Evolutionary conservation across 2,888 invertebrate species (phyloP).

Genomic region (Dorcus hopei): DNA sequence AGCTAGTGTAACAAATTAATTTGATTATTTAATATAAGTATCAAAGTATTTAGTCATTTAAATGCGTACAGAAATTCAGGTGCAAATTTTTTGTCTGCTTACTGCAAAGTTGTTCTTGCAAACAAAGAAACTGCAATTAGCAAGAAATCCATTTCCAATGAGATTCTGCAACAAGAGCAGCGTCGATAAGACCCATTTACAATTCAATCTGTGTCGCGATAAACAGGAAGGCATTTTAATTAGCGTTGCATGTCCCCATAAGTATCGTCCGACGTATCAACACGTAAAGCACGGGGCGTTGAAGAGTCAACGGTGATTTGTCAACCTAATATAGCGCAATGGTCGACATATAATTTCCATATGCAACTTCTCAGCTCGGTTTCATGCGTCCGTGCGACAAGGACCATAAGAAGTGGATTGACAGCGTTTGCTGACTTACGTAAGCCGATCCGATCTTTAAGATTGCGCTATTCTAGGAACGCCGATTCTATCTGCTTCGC

Average conservation of each 20-base stretch:
- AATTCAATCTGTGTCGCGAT: neutral
- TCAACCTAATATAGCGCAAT: neutral
- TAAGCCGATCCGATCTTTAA: neutral
- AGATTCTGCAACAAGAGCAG: neutral
- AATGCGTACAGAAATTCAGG: no score
- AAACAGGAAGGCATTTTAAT: neutral
- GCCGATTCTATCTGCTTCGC: neutral
- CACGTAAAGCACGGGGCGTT: neutral
- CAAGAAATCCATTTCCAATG: neutral
- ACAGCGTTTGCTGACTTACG: neutral
- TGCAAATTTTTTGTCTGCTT: no score
- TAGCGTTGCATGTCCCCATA: neutral
- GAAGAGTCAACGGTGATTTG: neutral
- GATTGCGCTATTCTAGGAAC: neutral
- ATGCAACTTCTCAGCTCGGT: neutral
- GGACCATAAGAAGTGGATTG: neutral
- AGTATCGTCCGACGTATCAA: neutral
- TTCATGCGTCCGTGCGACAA: neutral
- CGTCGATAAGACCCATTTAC: neutral
- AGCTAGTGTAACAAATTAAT: no score
- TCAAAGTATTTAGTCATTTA: no score
- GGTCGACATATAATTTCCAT: no score
- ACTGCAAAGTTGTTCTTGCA: no score
- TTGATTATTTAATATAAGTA: no score
- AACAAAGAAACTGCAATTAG: neutral